These are phyloP conservation scores for Cotesia typhae DNA, from an alignment of 1,140 invertebrate species.

Conservation along the genomic window DNA sequence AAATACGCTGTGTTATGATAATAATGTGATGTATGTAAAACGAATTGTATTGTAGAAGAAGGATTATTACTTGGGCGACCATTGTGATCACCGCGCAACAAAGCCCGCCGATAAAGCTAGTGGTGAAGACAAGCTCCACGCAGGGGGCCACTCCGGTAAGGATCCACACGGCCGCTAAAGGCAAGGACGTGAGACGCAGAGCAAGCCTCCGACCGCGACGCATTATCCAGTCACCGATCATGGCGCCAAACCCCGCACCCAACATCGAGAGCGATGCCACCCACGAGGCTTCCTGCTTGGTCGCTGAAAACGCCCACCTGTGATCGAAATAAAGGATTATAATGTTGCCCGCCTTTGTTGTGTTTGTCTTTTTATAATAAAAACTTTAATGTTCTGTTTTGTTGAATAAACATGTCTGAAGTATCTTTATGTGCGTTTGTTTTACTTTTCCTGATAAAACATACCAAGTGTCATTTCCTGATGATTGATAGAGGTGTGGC, in stretches of 20 bases:
- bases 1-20: not conserved
- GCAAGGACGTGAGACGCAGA: constrained; percentile 74
- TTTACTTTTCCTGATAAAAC: constrained; percentile 25
- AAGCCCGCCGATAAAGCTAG: constrained; percentile 81
- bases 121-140: constrained; percentile 79
- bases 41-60: not conserved
- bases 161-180: constrained; percentile 79
- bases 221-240: constrained; percentile 79
- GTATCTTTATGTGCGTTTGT: constrained; percentile 18
- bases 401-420: constrained; percentile 13
- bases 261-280: constrained; percentile 81
- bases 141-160: constrained; percentile 77
- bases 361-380: constrained; percentile 4
- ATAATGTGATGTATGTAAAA: not conserved
- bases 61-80: constrained; percentile 73
- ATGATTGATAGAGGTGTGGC: constrained; percentile 55
- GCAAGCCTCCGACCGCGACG: constrained; percentile 75
- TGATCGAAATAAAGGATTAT: constrained; percentile 10
- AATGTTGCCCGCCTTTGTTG: constrained; percentile 11
- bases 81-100: constrained; percentile 82
- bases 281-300: constrained; percentile 82
- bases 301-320: constrained; percentile 71
- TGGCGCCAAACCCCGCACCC: constrained; percentile 80
- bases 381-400: constrained; percentile 1
- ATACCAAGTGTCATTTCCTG: constrained; percentile 61